Evolutionary conservation across 2,888 invertebrate species (phyloP).

Genomic region (Penaeus monodon): DNA sequence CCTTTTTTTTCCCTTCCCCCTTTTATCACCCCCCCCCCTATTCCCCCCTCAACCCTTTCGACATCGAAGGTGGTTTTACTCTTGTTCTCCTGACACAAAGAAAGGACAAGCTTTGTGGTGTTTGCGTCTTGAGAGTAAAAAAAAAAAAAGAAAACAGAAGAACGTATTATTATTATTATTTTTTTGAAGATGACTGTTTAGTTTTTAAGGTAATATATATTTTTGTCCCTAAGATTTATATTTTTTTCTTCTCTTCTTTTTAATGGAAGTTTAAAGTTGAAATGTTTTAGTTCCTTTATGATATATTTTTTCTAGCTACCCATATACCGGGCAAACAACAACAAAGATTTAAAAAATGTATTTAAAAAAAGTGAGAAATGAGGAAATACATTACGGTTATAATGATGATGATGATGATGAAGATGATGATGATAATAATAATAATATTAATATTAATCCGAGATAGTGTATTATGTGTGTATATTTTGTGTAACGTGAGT

Average conservation of each 20-base stretch:
- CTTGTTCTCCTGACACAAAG: constrained; percentile 36
- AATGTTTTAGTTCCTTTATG: constrained; percentile 62
- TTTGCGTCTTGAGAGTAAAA: constrained; percentile 18
- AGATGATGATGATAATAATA: too few relatives aligned
- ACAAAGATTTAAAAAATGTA: too few relatives aligned
- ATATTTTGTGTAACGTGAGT: constrained; percentile 32
- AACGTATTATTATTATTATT: too few relatives aligned
- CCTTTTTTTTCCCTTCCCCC: background rate
- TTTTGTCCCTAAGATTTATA: constrained; percentile 61
- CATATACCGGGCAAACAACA: background rate
- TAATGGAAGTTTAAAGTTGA: constrained; percentile 60
- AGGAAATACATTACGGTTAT: too few relatives aligned
- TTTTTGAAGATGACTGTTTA: constrained; percentile 26
- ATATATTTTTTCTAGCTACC: constrained; percentile 62
- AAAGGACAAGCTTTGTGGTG: constrained; percentile 38
- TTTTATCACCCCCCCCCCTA: background rate
- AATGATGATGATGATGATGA: too few relatives aligned
- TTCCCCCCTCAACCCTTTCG: constrained; percentile 6
- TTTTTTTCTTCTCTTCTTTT: constrained; percentile 52
- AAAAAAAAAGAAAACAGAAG: background rate
- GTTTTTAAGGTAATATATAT: constrained; percentile 60
- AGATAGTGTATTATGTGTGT: constrained; percentile 31
- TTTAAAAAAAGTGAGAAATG: too few relatives aligned
- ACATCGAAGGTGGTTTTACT: background rate
- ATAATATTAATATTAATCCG: too few relatives aligned